phyloP scores from a whole-genome alignment of 2,113 vertebrate genomes.

The Tiliqua scincoides region DNA sequence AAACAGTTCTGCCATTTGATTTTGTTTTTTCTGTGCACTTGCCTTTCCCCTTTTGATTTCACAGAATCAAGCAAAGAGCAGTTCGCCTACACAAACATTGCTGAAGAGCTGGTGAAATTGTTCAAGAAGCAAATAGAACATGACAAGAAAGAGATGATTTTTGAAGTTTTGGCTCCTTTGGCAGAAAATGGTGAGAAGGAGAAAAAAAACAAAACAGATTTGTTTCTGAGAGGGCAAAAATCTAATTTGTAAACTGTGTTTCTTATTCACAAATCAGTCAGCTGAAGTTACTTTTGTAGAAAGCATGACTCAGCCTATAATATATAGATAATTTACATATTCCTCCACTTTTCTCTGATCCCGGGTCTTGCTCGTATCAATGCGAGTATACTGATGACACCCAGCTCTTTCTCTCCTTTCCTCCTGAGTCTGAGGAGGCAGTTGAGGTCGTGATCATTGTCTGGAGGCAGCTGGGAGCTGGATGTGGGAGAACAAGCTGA shows the following conservation, averaged over 20 bases:
- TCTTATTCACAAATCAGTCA: not conserved
- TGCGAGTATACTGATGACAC: no score
- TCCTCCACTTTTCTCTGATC: no score
- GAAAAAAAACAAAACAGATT: not conserved
- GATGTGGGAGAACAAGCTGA: no score
- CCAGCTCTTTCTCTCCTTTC: no score
- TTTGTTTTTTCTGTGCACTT: conserved; percentile 46
- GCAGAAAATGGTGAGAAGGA: conserved; percentile 92
- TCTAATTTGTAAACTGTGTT: not conserved
- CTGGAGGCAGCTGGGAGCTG: no score
- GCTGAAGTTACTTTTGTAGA: not conserved
- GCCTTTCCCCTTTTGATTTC: conserved; percentile 53
- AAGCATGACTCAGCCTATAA: not conserved
- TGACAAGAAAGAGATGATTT: conserved; percentile 98
- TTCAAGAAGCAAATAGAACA: conserved; percentile 96
- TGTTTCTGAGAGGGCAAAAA: not conserved
- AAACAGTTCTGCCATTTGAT: conserved; percentile 53
- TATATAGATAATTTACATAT: not conserved
- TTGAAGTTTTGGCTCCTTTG: conserved; percentile 96
- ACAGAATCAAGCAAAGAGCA: conserved; percentile 98
- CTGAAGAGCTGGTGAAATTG: conserved; percentile 93
- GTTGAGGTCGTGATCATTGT: no score
- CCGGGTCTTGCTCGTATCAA: no score
- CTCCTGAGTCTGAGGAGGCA: no score
- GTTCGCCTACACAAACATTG: conserved; percentile 95